Conservation (phyloP, 2,888 invertebrate genomes). For the Kuschelorhynchus macadamiae region DNA sequence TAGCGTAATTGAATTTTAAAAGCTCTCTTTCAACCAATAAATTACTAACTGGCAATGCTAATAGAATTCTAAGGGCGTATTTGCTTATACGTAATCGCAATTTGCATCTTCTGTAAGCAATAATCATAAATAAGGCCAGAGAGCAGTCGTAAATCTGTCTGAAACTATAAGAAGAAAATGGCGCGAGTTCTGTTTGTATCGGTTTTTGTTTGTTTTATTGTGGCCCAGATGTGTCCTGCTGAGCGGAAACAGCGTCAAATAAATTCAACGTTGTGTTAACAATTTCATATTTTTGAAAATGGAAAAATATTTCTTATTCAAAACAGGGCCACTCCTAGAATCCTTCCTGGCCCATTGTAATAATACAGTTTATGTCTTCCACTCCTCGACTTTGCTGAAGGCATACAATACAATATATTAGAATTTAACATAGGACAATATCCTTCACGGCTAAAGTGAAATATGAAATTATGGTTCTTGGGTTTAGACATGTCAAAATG, state of each 20-base stretch:
- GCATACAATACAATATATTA: no score
- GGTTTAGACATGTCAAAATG: no score
- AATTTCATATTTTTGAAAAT: background rate
- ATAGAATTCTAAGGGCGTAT: slow-evolving; percentile 16
- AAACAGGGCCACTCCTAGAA: background rate
- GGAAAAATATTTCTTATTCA: slow-evolving; percentile 1
- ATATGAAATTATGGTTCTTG: no score
- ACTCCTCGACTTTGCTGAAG: no score
- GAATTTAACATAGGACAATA: no score
- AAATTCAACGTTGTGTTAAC: slow-evolving; percentile 9
- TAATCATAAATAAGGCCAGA: slow-evolving; percentile 33
- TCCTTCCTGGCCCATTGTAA: no score
- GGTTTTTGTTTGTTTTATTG: background rate
- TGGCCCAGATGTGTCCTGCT: background rate
- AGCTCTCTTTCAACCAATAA: no score
- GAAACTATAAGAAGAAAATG: slow-evolving; percentile 15
- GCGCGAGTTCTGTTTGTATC: background rate
- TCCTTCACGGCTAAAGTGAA: no score
- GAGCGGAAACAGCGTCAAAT: slow-evolving; percentile 8
- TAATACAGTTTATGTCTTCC: no score
- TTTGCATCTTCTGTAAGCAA: slow-evolving; percentile 34
- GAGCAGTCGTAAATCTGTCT: slow-evolving; percentile 24
- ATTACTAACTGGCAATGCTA: slow-evolving; percentile 5
- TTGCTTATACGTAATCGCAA: slow-evolving; percentile 22
- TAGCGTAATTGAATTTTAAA: no score